Evolutionary conservation across 2,797 vertebrate species (phyloP), one percentile per base, ranked within the genome.

Genomic region (Molossus alvarezi): DNA sequence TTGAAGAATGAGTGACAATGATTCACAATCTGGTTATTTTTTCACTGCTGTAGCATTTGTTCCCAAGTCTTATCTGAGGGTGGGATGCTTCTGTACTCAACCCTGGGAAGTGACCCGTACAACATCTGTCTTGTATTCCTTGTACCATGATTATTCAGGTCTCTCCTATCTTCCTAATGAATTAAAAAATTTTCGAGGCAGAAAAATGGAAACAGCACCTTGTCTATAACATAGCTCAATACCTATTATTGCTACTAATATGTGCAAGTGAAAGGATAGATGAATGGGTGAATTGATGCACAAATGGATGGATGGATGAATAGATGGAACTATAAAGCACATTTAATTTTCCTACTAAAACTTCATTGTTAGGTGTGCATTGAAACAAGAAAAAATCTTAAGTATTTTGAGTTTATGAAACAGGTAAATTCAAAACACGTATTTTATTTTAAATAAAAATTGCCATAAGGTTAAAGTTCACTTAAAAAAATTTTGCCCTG

Each of bases 361-460:
- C 87, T 83, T 64, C 27, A 72, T 84, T 95, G 71, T 45, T 33
- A 82, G 4, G 6, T 53, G 20, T 83, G 58, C 4, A 41, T 7
- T 48, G 53, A 91, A 83, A 76, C 67, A 88, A 79, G 67, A 57
- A 84, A 72, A 82, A 73, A n/a, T 62, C 5, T 79, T 55, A 1
- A 21, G 6, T 53, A 86, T 75, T 55, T 41, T 53, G 9, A 93
- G 67, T 64, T 64, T 45, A 27, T 0, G 45, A 75, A 85, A 58
- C 37, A 75, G 9, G 0, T 58, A 41, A 65, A 1, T 75, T 88
- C 45, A 75, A 69, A 88, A 62, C 11, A 88, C 6, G 11, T n/a
- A 37, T 53, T 64, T 81, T 80, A 65, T 25, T 88, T 81, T 51
- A 85, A 75, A 45, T 91, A 95, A 91, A 84, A 89, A 64, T 90